phyloP scores from a whole-genome alignment of 2,113 vertebrate species.

The Microcebus ravelobensis region DNA sequence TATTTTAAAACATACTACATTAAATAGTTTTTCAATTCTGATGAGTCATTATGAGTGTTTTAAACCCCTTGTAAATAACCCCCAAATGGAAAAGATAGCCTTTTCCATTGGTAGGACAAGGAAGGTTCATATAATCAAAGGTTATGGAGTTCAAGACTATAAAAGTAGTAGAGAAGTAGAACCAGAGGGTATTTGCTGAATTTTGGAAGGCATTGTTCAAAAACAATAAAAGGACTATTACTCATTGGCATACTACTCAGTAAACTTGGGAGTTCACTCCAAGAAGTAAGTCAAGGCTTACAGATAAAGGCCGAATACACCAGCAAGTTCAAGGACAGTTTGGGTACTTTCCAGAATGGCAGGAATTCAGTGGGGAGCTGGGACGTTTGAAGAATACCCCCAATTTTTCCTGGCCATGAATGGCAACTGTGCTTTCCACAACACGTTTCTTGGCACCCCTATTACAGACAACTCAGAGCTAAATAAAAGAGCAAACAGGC shows the following conservation, averaged over 20 bases:
- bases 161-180: background rate
- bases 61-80: background rate
- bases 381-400: background rate
- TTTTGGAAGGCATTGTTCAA: slow-evolving; percentile 5
- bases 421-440: background rate
- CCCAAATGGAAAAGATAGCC: background rate
- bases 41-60: background rate
- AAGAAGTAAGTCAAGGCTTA: background rate
- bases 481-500: background rate
- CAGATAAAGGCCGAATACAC: background rate
- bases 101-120: background rate
- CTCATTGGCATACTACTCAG: background rate
- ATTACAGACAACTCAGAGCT: background rate
- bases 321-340: background rate
- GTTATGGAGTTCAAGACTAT: background rate
- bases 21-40: background rate
- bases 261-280: background rate
- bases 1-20: background rate
- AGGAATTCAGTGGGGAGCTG: background rate
- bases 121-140: background rate
- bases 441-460: background rate
- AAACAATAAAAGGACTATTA: background rate
- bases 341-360: background rate
- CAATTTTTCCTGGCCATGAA: background rate
- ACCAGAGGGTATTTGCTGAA: background rate